Evolutionary conservation across 2,888 invertebrate species (phyloP).

Genomic region (Leptinotarsa haldemani): DNA sequence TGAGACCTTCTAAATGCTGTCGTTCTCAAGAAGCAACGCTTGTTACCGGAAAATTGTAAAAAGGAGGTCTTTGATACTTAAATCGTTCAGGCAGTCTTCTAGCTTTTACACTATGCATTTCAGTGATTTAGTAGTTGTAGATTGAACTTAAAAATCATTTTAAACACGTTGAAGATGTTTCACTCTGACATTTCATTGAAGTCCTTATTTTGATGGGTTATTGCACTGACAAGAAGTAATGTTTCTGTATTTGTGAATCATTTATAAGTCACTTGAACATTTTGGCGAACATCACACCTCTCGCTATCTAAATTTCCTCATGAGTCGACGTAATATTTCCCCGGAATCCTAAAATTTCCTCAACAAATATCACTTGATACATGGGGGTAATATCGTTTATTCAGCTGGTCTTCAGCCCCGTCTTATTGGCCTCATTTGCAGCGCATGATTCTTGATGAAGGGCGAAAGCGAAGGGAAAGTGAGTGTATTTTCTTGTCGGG

Average conservation of each 20-base stretch:
- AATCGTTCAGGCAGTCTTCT: too few species aligned
- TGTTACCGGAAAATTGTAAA: too few species aligned
- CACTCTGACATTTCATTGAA: too few species aligned
- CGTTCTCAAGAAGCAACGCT: too few species aligned
- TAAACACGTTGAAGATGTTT: too few species aligned
- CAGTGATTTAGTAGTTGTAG: too few species aligned
- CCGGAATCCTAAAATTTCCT: background rate
- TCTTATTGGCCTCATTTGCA: constrained; percentile 29
- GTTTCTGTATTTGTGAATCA: background rate
- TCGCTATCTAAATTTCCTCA: background rate
- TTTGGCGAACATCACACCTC: background rate
- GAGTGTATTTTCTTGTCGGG: constrained; percentile 25
- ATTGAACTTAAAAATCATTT: too few species aligned
- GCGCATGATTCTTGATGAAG: constrained; percentile 18
- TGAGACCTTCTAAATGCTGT: too few species aligned
- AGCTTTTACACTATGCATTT: too few species aligned
- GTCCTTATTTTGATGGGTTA: background rate
- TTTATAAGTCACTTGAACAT: too few species aligned
- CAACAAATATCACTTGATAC: constrained; percentile 11
- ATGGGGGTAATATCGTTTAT: constrained; percentile 19
- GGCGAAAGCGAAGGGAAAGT: constrained; percentile 26
- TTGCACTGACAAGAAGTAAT: background rate
- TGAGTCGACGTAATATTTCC: background rate
- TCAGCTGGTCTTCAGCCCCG: constrained; percentile 19
- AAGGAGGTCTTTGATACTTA: too few species aligned